These are phyloP conservation scores for Uromys caudimaculatus DNA, from an alignment of 2,797 vertebrate genomes.

Conservation along the genomic window DNA sequence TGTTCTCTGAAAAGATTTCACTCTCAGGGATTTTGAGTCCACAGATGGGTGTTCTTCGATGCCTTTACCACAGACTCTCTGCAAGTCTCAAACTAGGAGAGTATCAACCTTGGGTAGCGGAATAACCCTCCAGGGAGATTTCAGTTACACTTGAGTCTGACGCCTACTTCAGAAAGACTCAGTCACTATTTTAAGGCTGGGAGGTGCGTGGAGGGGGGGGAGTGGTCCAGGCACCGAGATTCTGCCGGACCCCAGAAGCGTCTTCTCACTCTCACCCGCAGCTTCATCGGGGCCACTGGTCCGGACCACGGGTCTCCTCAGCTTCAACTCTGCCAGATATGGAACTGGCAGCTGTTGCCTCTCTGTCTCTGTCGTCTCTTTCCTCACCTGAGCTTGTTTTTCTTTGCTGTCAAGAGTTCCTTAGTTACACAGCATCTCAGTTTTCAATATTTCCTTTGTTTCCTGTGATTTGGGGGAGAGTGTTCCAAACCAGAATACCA, in stretches of 20 bases:
- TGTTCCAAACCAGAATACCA: background rate
- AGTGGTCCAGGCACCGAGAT: background rate
- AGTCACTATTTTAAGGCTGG: background rate
- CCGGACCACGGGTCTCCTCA: background rate
- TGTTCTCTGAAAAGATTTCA: constrained; percentile 30
- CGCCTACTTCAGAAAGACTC: background rate
- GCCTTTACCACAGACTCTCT: background rate
- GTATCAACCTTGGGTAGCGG: background rate
- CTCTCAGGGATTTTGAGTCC: background rate
- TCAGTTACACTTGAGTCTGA: background rate
- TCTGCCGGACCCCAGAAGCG: background rate
- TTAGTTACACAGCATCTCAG: background rate
- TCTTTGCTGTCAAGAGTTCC: background rate
- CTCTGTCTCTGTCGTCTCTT: background rate
- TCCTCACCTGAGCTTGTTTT: background rate
- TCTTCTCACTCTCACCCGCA: background rate
- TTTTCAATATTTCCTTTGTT: background rate
- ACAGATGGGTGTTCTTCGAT: background rate
- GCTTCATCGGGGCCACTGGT: background rate
- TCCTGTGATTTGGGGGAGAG: background rate
- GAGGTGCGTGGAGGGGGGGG: background rate
- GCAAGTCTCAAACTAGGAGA: background rate
- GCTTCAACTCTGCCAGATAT: background rate
- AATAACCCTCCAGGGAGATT: background rate
- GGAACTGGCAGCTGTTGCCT: too few species aligned